Percentiles rank a stretch among this genome's conserved stretches.
Conservation (phyloP, 2,888 invertebrate species). For the Timandra comae region DNA sequence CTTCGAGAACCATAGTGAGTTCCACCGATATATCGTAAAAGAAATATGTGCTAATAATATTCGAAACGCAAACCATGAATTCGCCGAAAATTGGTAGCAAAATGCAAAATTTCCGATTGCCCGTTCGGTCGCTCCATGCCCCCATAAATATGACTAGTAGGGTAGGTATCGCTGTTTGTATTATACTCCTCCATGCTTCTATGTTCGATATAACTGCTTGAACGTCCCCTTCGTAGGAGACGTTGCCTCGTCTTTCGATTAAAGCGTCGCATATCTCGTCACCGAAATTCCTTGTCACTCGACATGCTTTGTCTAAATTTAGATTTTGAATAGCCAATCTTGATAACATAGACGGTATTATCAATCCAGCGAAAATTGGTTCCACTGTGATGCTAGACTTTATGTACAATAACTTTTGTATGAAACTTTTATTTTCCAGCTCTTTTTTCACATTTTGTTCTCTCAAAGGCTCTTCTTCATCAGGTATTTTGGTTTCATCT, state of each 20-base stretch:
- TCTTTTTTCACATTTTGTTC: slow-evolving; percentile 21
- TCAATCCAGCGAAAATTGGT: slow-evolving; percentile 82
- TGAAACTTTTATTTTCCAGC: slow-evolving; percentile 56
- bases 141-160: slow-evolving; percentile 76
- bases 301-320: slow-evolving; percentile 62
- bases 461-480: slow-evolving; percentile 50
- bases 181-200: slow-evolving; percentile 73
- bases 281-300: slow-evolving; percentile 47
- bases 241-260: slow-evolving; percentile 61
- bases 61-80: slow-evolving; percentile 59
- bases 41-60: slow-evolving; percentile 71
- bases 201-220: slow-evolving; percentile 74
- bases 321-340: slow-evolving; percentile 79
- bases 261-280: slow-evolving; percentile 55
- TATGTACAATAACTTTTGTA: slow-evolving; percentile 71
- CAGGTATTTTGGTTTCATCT: slow-evolving; percentile 25
- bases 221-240: slow-evolving; percentile 76
- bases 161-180: slow-evolving; percentile 75
- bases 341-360: slow-evolving; percentile 79
- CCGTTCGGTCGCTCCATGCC: slow-evolving; percentile 78
- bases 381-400: slow-evolving; percentile 81
- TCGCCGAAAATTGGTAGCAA: slow-evolving; percentile 74
- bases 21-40: slow-evolving; percentile 73
- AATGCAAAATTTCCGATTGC: slow-evolving; percentile 75
- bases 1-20: slow-evolving; percentile 71